phyloP scores from a whole-genome alignment of 2,888 invertebrate species.

The Halictus ligatus region DNA sequence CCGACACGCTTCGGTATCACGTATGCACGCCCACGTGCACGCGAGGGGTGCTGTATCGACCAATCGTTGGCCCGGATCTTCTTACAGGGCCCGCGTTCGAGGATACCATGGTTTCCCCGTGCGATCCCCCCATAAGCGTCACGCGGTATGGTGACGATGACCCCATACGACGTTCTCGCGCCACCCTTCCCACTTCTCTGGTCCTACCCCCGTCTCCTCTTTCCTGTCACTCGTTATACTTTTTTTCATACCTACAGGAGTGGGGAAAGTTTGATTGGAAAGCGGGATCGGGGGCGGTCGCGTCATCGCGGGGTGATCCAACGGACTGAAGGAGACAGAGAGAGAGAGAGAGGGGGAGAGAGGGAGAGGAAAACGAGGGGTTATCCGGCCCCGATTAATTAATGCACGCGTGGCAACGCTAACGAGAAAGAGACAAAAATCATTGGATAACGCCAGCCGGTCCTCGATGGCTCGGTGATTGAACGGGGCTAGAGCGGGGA shows the following conservation, averaged over 20 bases:
- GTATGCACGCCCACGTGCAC: conserved; percentile 81
- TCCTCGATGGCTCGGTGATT: conserved; percentile 61
- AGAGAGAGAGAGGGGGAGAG: conserved; percentile 10
- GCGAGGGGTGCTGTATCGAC: conserved; percentile 78
- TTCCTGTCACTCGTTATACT: conserved; percentile 70
- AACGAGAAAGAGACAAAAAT: conserved; percentile 71
- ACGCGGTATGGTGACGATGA: conserved; percentile 16
- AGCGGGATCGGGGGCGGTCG: conserved; percentile 38
- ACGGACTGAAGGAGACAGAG: conserved; percentile 2
- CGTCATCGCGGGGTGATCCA: conserved; percentile 18
- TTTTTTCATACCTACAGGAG: conserved; percentile 66
- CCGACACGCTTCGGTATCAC: conserved; percentile 63
- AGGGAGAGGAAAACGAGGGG: conserved; percentile 39
- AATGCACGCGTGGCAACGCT: conserved; percentile 72
- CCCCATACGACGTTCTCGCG: neutral
- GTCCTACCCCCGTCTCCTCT: conserved; percentile 30
- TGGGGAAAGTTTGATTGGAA: conserved; percentile 68
- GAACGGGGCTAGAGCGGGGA: conserved; percentile 26
- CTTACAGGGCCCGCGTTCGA: conserved; percentile 66
- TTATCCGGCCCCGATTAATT: conserved; percentile 66
- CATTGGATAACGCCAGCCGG: conserved; percentile 63
- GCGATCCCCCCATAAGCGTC: conserved; percentile 37
- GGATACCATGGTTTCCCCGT: conserved; percentile 66
- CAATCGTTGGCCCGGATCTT: conserved; percentile 80
- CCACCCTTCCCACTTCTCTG: conserved; percentile 28